phyloP scores from a whole-genome alignment of 1,140 invertebrate species.

The Plectus sambesii region DNA sequence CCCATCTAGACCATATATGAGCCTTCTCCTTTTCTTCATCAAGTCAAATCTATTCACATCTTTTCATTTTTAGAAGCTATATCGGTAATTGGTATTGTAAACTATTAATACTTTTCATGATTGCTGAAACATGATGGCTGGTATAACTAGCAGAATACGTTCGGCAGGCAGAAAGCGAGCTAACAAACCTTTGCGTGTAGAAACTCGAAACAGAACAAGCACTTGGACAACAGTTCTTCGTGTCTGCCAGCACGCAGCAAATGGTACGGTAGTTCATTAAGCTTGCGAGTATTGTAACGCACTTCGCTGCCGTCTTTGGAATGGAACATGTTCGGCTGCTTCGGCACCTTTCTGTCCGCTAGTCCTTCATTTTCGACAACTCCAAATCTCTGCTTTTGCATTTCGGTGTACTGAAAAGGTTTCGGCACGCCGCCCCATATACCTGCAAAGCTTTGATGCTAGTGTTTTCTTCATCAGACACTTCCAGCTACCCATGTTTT shows the following conservation, averaged over 20 bases:
- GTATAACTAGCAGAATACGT: no score
- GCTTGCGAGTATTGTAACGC: constrained; percentile 55
- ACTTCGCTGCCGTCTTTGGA: constrained; percentile 73
- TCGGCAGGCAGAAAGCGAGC: no score
- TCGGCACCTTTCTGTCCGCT: constrained; percentile 85
- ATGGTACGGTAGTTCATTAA: constrained; percentile 77
- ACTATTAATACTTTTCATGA: no score
- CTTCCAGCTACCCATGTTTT: no score
- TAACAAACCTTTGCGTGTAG: constrained; percentile 63
- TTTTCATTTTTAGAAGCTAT: constrained; percentile 9
- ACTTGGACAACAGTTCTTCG: constrained; percentile 79
- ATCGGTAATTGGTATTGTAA: no score
- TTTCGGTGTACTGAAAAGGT: constrained; percentile 89
- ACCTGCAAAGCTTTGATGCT: no score
- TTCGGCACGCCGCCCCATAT: constrained; percentile 72
- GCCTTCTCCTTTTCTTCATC: not conserved
- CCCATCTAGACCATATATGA: no score
- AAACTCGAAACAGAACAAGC: constrained; percentile 95
- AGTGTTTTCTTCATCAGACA: no score
- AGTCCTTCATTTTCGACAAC: constrained; percentile 71
- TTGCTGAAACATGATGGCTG: no score
- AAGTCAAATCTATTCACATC: constrained; percentile 3
- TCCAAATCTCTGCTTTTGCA: constrained; percentile 70
- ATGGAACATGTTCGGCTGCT: constrained; percentile 82
- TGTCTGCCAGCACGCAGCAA: constrained; percentile 75